Conservation (phyloP, 1,140 invertebrate genomes). For the Steinernema khuongi region DNA sequence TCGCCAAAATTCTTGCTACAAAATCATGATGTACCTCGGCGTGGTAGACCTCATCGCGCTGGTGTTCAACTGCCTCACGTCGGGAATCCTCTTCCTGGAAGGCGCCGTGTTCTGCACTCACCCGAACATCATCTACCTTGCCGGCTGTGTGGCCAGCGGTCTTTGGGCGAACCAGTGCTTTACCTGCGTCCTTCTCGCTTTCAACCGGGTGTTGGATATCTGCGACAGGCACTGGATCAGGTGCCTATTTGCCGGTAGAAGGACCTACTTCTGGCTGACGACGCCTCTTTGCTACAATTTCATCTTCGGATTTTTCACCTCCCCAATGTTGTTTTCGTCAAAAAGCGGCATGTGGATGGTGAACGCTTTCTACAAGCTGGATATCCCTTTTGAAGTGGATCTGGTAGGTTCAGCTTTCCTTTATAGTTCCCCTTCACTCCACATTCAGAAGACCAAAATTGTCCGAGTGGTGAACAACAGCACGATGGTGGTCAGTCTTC, state of each 20-base stretch:
- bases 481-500: background rate
- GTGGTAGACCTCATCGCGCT: conserved; percentile 11
- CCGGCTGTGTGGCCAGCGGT: conserved; percentile 9
- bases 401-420: background rate
- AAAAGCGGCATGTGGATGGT: background rate
- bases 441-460: background rate
- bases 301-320: conserved; percentile 18
- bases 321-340: background rate
- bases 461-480: background rate
- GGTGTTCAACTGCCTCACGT: conserved; percentile 19
- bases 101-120: conserved; percentile 24
- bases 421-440: background rate
- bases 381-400: background rate
- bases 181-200: conserved; percentile 21
- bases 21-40: conserved; percentile 28
- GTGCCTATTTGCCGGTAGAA: conserved; percentile 15
- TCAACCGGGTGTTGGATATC: conserved; percentile 16
- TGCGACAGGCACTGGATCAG: conserved; percentile 13
- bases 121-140: conserved; percentile 3
- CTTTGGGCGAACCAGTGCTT: conserved; percentile 20
- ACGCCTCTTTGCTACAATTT: background rate
- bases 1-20: conserved; percentile 23
- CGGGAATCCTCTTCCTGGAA: conserved; percentile 20
- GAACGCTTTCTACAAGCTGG: background rate
- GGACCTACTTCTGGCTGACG: conserved; percentile 18